These are phyloP conservation scores for Tricholaema leucomelas DNA, from an alignment of 2,113 vertebrate genomes.

Conservation along the genomic window DNA sequence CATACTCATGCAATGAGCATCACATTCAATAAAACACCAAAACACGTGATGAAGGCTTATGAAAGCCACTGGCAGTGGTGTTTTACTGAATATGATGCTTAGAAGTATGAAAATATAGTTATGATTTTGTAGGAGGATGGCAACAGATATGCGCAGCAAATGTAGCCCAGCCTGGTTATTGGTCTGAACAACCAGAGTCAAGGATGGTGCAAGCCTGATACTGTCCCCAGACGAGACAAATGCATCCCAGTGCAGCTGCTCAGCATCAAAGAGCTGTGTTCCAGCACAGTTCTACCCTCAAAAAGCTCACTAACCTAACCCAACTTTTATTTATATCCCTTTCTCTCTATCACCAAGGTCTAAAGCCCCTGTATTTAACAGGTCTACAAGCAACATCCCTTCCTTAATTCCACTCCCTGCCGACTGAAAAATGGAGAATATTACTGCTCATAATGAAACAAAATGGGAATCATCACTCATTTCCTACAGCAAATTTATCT, in stretches of 20 bases:
- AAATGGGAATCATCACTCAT: constrained; percentile 74
- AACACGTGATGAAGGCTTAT: no score
- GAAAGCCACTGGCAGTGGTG: no score
- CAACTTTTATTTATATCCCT: not conserved
- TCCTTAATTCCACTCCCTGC: not conserved
- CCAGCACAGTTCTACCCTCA: not conserved
- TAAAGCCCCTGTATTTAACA: constrained; percentile 63
- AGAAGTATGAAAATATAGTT: not conserved
- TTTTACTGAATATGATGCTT: not conserved
- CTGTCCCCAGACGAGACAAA: not conserved
- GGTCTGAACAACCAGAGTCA: not conserved
- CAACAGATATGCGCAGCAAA: not conserved
- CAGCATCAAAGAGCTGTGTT: not conserved
- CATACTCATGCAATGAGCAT: not conserved
- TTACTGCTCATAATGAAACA: constrained; percentile 70
- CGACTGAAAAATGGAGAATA: constrained; percentile 71
- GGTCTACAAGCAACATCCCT: constrained; percentile 34
- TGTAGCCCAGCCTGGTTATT: not conserved
- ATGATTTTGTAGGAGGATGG: not conserved
- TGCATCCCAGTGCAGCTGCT: not conserved
- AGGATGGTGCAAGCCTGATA: not conserved
- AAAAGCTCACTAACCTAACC: not conserved
- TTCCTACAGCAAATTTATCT: constrained; percentile 63
- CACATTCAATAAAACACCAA: not conserved
- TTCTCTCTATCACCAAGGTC: not conserved